A percentile compares a stretch with the other conserved stretches of the same genome.
Conservation (phyloP, 2,888 invertebrate genomes). For the Dicycla oo region DNA sequence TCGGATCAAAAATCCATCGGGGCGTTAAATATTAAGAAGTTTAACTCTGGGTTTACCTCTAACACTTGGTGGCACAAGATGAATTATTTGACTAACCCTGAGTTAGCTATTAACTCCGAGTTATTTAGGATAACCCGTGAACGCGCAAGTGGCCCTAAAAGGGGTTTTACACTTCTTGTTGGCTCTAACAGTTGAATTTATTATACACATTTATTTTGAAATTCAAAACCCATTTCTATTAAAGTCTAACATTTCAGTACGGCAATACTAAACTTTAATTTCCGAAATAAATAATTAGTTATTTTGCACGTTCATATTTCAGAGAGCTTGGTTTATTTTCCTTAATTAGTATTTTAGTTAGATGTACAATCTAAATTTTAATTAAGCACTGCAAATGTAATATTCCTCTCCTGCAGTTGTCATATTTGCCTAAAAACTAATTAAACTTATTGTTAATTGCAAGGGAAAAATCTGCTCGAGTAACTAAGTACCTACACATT, state of each 20-base stretch:
- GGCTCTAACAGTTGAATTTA: too few species aligned
- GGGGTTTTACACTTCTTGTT: too few species aligned
- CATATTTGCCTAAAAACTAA: neutral
- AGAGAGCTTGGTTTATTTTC: neutral
- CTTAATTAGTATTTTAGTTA: neutral
- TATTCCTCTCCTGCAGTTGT: neutral
- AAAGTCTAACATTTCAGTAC: neutral
- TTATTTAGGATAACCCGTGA: too few species aligned
- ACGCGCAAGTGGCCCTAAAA: too few species aligned
- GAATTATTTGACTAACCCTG: too few species aligned
- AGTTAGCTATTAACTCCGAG: too few species aligned
- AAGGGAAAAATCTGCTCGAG: neutral
- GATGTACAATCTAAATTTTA: neutral
- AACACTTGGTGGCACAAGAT: too few species aligned
- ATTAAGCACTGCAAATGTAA: conserved; percentile 4
- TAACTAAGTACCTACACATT: too few species aligned
- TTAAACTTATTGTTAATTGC: neutral
- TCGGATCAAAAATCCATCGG: too few species aligned
- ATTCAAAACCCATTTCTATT: conserved; percentile 1
- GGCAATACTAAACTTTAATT: neutral
- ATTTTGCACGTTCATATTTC: neutral
- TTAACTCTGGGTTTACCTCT: too few species aligned
- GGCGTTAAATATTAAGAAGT: too few species aligned
- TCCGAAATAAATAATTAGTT: neutral
- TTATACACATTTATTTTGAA: neutral